These are phyloP conservation scores for Hypotaenidia philippensis DNA, from an alignment of 2,797 vertebrate genomes.

Conservation along the genomic window DNA sequence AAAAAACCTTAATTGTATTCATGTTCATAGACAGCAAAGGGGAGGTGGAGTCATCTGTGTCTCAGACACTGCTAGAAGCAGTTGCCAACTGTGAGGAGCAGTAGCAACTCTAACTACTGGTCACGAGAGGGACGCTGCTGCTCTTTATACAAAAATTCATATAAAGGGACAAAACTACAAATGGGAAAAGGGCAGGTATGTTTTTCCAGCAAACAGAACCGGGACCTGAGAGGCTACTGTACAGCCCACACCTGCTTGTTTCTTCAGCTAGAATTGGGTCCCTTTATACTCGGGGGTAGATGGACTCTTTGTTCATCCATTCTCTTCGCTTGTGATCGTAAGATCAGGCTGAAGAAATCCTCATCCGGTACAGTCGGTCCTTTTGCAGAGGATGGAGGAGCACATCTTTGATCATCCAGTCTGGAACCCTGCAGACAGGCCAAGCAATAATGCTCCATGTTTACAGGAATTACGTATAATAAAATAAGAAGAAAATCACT, in stretches of 20 bases:
- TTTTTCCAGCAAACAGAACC: not conserved
- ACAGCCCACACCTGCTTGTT: not conserved
- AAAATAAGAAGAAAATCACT: not conserved
- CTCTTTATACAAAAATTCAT: not conserved
- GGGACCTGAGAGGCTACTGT: not conserved
- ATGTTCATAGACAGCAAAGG: not conserved
- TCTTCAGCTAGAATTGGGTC: constrained; percentile 78
- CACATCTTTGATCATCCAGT: constrained; percentile 96
- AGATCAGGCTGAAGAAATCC: constrained; percentile 97
- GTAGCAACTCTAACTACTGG: not conserved
- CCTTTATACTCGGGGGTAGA: constrained; percentile 82
- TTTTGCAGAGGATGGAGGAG: constrained; percentile 87
- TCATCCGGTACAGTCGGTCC: constrained; percentile 95
- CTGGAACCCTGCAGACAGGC: constrained; percentile 87
- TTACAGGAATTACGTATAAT: not conserved
- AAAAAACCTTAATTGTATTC: not conserved
- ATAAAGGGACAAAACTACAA: not conserved
- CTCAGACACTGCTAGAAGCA: not conserved
- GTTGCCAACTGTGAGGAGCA: not conserved
- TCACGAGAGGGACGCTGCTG: not conserved
- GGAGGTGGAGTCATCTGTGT: not conserved
- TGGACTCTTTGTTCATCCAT: constrained; percentile 97
- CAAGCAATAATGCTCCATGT: not conserved
- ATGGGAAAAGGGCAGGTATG: constrained; percentile 17
- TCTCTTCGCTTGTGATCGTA: constrained; percentile 94